These are phyloP conservation scores for Oligia strigilis DNA, from an alignment of 2,888 invertebrate species.

Conservation along the genomic window DNA sequence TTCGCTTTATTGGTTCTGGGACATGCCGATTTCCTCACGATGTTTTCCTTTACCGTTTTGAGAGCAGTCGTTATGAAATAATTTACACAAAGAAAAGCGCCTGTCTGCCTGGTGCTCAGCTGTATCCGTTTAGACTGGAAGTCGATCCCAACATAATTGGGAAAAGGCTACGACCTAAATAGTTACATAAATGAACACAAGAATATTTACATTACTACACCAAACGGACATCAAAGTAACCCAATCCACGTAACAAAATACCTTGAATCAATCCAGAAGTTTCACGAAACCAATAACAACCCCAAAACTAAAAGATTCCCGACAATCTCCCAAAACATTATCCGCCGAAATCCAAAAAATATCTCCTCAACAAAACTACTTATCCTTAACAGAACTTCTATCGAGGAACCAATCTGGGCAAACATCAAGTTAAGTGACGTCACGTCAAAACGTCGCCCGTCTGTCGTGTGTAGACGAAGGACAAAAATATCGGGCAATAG, in stretches of 20 bases:
- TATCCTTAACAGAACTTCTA: conserved; percentile 51
- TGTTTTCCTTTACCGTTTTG: not conserved
- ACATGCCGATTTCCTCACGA: not conserved
- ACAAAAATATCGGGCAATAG: conserved; percentile 55
- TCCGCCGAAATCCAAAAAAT: conserved; percentile 46
- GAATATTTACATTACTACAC: not conserved
- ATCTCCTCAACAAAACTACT: conserved; percentile 53
- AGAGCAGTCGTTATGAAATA: not conserved
- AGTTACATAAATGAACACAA: not conserved
- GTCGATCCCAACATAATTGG: not conserved
- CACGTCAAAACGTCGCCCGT: conserved; percentile 54
- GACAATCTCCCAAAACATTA: conserved; percentile 29
- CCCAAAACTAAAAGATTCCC: conserved; percentile 12
- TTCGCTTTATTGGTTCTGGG: not conserved
- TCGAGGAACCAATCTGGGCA: conserved; percentile 47
- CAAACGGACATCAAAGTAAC: not conserved
- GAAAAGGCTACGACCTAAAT: not conserved
- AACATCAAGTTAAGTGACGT: conserved; percentile 47
- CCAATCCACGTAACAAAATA: conserved; percentile 21
- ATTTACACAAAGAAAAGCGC: not conserved
- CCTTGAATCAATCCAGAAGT: conserved; percentile 14
- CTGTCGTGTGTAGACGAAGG: conserved; percentile 53
- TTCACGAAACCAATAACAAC: conserved; percentile 27
- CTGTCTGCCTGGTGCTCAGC: not conserved
- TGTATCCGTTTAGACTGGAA: not conserved